Evolutionary conservation across 1,140 invertebrate genomes (phyloP), one percentile per base, ranked within the genome.

Genomic region (Platyscapa corneri): DNA sequence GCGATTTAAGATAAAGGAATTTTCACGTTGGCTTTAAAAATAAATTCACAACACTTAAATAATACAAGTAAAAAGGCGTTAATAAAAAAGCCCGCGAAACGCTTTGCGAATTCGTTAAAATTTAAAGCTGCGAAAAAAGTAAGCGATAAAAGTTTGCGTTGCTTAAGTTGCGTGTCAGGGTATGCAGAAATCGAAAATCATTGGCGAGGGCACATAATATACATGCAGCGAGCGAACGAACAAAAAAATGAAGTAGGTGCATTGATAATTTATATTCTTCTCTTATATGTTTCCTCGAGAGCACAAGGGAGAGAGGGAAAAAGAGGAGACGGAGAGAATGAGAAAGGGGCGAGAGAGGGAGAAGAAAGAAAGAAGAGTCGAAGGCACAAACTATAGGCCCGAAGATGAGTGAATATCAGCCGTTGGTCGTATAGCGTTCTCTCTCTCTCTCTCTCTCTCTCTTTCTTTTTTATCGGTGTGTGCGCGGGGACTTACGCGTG

Each of bases 241-340:
- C 64, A 46, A 72, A 67, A 72, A 65, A 53, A 74, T 56, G 42
- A 42, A 75, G 81, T 75, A 42, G 70, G 70, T 84, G 56, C 34
- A 84, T 77, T 70, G 75, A 53, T 77, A 84, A 84, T 84, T 84
- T 84, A 84, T 84, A 84, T 49, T 84, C 39, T 18, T 67, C 37
- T 42, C 32, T 53, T 70, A 34, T n/a, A 65, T 81, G 64, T 6
- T 65, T 49, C 34, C 20, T 42, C 30, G n/a, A 70, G 39, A 78
- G 53, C n/a, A 20, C 20, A 10, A 18, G 39, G 5, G 27, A 53
- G 39, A 12, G 37, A 27, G 32, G 30, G 53, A 42, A 32, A 42
- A 30, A 70, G 79, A 53, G 64, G 30, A 1, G n/a, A 16, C 32
- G 20, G 42, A 32, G 32, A 81, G 30, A 20, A 0, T 20, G 12